A percentile compares a stretch with the other conserved stretches of the same genome.
Conservation (phyloP, 53 echinoderm and acorn worm genomes). For the Temnopleurus reevesii region DNA sequence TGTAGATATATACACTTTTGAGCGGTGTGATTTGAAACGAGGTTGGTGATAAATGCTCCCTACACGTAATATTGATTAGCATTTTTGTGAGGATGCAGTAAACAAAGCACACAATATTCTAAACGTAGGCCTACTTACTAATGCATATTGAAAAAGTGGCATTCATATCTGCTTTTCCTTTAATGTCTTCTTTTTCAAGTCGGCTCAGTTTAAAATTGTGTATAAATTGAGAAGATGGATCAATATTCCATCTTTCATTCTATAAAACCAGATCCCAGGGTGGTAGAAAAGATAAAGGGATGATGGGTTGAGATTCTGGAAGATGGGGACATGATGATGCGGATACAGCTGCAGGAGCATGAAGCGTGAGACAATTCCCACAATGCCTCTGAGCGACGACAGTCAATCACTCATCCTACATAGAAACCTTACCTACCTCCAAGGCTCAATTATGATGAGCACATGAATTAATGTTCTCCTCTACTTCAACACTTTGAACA, state of each 20-base stretch:
- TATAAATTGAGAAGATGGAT: background rate
- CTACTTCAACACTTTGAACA: background rate
- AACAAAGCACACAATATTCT: too few species aligned
- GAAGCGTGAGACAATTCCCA: constrained; percentile 27
- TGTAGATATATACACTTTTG: too few species aligned
- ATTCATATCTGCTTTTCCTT: too few species aligned
- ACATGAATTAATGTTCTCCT: constrained; percentile 20
- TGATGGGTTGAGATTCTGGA: background rate
- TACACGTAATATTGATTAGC: too few species aligned
- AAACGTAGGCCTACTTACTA: too few species aligned
- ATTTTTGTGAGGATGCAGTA: too few species aligned
- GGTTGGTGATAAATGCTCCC: too few species aligned
- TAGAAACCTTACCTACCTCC: constrained; percentile 18
- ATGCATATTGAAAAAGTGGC: too few species aligned
- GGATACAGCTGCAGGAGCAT: constrained; percentile 16
- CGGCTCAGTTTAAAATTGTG: background rate
- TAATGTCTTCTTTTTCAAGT: too few species aligned
- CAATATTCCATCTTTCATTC: background rate
- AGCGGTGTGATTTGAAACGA: too few species aligned
- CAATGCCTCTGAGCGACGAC: background rate
- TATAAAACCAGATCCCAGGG: background rate
- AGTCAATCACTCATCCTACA: constrained; percentile 47
- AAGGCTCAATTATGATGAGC: constrained; percentile 41
- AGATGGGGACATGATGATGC: constrained; percentile 18
- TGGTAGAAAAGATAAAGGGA: background rate